A percentile compares a stretch with the other conserved stretches of the same genome.
phyloP scores from a whole-genome alignment of 1,140 invertebrate genomes.

The Cherax quadricarinatus region DNA sequence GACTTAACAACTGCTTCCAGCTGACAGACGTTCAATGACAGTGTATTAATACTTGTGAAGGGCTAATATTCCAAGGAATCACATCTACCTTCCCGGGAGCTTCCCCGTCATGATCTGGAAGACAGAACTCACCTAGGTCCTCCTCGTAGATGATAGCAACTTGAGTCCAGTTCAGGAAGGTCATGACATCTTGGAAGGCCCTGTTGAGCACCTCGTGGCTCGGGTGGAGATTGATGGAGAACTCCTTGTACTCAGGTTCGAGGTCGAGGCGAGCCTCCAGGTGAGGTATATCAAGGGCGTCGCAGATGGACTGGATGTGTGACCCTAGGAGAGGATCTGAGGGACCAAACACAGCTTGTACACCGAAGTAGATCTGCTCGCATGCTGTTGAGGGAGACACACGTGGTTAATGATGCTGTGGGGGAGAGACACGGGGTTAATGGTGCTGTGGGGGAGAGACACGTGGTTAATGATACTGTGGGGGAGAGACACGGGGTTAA shows the following conservation, averaged over 20 bases:
- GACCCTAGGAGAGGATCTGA: conserved; percentile 87
- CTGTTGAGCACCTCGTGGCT: conserved; percentile 88
- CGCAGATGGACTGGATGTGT: conserved; percentile 93
- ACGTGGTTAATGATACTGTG: no score
- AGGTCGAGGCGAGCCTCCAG: conserved; percentile 83
- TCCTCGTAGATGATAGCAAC: conserved; percentile 96
- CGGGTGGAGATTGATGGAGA: conserved; percentile 94
- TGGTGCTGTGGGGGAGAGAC: no score
- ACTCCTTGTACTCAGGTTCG: conserved; percentile 81
- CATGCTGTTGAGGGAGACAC: conserved; percentile 82
- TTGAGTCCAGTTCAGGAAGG: conserved; percentile 93
- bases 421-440: no score
- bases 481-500: no score
- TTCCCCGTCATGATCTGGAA: background rate
- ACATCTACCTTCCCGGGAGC: background rate
- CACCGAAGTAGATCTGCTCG: conserved; percentile 88
- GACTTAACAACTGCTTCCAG: no score
- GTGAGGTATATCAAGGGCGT: conserved; percentile 91
- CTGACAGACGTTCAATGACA: background rate
- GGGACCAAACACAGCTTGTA: conserved; percentile 93
- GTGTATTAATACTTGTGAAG: background rate
- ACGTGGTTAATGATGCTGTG: no score
- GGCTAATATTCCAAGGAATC: background rate
- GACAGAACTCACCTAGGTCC: conserved; percentile 83
- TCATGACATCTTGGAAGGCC: conserved; percentile 91